Percentiles rank a stretch among this genome's conserved stretches.
These are phyloP conservation scores for Thera obeliscata DNA, from an alignment of 2,888 invertebrate genomes.

Conservation along the genomic window DNA sequence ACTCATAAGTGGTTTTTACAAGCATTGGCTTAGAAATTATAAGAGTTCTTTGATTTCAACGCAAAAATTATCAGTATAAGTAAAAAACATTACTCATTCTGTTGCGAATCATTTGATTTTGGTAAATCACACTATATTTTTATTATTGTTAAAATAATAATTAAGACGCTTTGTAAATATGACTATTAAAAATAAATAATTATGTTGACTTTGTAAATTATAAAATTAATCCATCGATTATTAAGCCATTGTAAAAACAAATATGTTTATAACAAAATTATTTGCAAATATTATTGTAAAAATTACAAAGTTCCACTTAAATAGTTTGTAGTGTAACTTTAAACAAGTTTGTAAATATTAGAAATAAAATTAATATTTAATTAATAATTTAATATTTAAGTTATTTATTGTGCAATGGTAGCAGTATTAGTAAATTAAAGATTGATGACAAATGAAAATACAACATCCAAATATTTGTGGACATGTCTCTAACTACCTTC, in stretches of 20 bases:
- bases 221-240: neutral
- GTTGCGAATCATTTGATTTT: neutral
- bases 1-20: too few species aligned
- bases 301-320: constrained; percentile 63
- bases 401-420: constrained; percentile 84
- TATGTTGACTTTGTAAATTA: constrained; percentile 6
- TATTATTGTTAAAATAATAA: constrained; percentile 8
- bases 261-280: constrained; percentile 5
- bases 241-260: constrained; percentile 11
- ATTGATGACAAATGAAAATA: constrained; percentile 56
- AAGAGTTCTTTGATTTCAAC: neutral
- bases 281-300: constrained; percentile 45
- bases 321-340: constrained; percentile 49
- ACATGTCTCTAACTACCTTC: neutral
- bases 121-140: neutral
- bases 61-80: too few species aligned
- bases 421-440: constrained; percentile 74
- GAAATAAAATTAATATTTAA: constrained; percentile 58
- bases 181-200: neutral
- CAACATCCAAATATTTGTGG: neutral
- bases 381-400: constrained; percentile 48
- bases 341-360: constrained; percentile 56
- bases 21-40: neutral
- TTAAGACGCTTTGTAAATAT: constrained; percentile 11
- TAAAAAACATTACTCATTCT: neutral